phyloP scores from a whole-genome alignment of 1,140 invertebrate genomes.

The Papilio aristodemus region DNA sequence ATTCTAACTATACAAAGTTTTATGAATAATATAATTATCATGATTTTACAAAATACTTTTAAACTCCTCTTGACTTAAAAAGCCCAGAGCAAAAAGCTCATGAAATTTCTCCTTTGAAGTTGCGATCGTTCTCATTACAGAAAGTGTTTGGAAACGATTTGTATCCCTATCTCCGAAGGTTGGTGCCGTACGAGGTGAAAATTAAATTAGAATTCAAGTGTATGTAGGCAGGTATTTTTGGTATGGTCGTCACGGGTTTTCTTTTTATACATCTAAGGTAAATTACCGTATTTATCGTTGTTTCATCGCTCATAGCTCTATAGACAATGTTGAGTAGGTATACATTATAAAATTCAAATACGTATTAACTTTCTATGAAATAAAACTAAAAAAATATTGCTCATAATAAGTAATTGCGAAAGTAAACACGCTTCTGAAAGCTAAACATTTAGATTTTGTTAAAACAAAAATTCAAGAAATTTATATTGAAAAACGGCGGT shows the following conservation, averaged over 20 bases:
- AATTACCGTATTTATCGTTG: background rate
- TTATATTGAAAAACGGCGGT: no score
- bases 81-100: background rate
- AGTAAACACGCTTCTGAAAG: no score
- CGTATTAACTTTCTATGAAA: background rate
- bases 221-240: constrained; percentile 12
- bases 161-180: constrained; percentile 39
- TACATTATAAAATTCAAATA: background rate
- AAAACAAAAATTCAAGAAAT: constrained; percentile 13
- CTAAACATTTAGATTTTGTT: background rate
- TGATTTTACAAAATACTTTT: background rate
- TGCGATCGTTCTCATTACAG: constrained; percentile 56
- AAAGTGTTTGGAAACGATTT: constrained; percentile 61
- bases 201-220: constrained; percentile 17
- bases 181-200: constrained; percentile 4
- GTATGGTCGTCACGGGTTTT: background rate
- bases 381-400: background rate
- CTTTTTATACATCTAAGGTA: background rate
- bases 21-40: no score
- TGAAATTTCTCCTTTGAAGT: constrained; percentile 58
- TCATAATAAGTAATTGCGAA: no score
- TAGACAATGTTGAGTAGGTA: background rate
- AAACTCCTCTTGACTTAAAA: background rate
- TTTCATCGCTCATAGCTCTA: background rate
- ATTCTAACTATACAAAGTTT: no score